These are phyloP conservation scores for Myotis lucifugus DNA, from an alignment of 2,113 vertebrate genomes.

Conservation along the genomic window DNA sequence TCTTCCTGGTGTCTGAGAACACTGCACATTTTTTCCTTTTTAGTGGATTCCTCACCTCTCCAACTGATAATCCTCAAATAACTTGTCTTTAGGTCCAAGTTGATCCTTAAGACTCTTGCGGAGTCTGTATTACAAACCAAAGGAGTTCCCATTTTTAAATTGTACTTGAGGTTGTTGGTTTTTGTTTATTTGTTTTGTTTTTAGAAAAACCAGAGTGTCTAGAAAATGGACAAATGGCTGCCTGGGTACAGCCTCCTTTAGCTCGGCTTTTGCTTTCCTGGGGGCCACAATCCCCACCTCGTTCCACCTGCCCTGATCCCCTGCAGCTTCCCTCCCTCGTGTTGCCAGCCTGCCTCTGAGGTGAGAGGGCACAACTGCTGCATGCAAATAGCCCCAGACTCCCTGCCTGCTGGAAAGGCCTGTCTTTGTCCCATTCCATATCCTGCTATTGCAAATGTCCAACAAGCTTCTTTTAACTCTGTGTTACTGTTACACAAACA, in stretches of 20 bases:
- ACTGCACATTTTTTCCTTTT: neutral
- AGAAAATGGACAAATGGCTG: neutral
- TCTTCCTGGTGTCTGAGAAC: neutral
- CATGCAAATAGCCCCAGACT: neutral
- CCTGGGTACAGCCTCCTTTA: neutral
- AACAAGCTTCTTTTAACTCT: neutral
- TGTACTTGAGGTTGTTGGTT: neutral
- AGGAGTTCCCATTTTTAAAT: neutral
- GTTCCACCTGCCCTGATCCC: accelerated
- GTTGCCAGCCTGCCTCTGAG: neutral
- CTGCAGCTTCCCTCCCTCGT: neutral
- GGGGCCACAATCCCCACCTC: neutral
- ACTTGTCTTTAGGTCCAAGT: neutral
- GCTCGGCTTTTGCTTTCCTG: neutral
- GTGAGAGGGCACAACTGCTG: neutral
- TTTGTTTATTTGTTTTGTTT: neutral
- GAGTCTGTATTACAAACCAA: neutral
- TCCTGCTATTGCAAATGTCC: neutral
- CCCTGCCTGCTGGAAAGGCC: neutral
- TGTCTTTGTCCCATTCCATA: neutral
- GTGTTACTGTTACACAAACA: neutral
- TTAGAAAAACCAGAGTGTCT: neutral
- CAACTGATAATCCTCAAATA: neutral
- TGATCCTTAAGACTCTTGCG: neutral
- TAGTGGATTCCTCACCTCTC: neutral